Evolutionary conservation across 2,113 vertebrate genomes (phyloP), one percentile per base, ranked within the genome.

Genomic region (Gasterosteus aculeatus): DNA sequence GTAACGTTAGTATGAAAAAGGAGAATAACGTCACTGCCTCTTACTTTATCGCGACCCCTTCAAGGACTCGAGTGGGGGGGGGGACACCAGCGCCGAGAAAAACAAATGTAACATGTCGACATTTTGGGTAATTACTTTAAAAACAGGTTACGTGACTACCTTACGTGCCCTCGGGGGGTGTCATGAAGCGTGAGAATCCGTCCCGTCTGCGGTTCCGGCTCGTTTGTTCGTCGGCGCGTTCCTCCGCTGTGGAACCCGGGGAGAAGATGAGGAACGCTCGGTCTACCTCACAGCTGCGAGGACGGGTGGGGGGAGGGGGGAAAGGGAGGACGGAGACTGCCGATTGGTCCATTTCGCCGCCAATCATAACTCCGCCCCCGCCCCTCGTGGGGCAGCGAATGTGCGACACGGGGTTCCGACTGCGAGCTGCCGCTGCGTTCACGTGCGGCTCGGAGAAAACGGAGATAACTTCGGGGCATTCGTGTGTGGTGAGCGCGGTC

Each of bases 371-470:
- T 69, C 82, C 84, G n/a, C 86, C 85, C 66, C 81, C 84, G 54
- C 83, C 65, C 38, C 90, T 90, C 92, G 92, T 90, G 92, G 93
- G 93, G 92, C 90, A 72, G 72, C 81, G 80, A 92, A 87, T 93
- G 92, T 92, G 91, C 81, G 68, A 69, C 5, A 39, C 57, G 2
- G n/a, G 53, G 84, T 81, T 81, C 72, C 33, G 35, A 53, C 38
- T 1, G 42, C 16, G 38, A 72, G 42, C 69, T 66, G 61, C 44
- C 5, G 89, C 31, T 39, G 84, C 86, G 22, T 92, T 91, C 82
- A 84, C 0, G 73, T 1, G 11, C 61, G 1, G 7, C 69, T 47
- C 59, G 59, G 0, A 61, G 41, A 84, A 14, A 22, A 16, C 3
- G 7, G 0, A 0, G 14, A 60, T 29, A 1, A 4, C 1, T 0